A percentile compares a stretch with the other conserved stretches of the same genome.
These are phyloP conservation scores for Hanleya hanleyi DNA, from an alignment of 2,888 invertebrate genomes.

Conservation along the genomic window DNA sequence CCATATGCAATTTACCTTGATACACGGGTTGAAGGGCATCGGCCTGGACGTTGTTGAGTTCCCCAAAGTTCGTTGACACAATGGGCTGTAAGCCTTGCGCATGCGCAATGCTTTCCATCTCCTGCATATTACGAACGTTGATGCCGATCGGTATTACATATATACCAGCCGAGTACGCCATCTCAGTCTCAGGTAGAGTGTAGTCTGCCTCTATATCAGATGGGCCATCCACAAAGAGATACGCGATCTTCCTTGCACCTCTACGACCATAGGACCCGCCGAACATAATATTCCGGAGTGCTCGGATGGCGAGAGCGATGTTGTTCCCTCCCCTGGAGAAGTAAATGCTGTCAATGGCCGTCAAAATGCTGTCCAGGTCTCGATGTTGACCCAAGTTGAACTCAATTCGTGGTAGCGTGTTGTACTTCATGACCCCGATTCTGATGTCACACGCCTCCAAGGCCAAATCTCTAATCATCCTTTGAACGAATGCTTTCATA, in stretches of 20 bases:
- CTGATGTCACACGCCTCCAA: constrained; percentile 57
- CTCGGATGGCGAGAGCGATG: constrained; percentile 62
- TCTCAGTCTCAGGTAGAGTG: constrained; percentile 61
- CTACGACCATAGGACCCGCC: background rate
- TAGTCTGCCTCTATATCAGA: constrained; percentile 57
- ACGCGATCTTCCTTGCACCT: constrained; percentile 51
- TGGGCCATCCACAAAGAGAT: constrained; percentile 65
- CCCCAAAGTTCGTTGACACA: constrained; percentile 38
- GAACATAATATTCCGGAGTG: constrained; percentile 37
- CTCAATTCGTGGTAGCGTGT: constrained; percentile 63
- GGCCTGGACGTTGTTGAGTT: constrained; percentile 31
- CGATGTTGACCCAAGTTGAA: constrained; percentile 49
- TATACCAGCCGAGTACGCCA: constrained; percentile 60
- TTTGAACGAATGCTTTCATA: constrained; percentile 62
- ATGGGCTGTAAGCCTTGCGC: constrained; percentile 51
- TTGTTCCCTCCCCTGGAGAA: constrained; percentile 64
- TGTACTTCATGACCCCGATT: constrained; percentile 67
- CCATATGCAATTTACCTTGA: constrained; percentile 41
- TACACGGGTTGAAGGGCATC: constrained; percentile 35
- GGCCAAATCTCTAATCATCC: constrained; percentile 59
- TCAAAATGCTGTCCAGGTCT: constrained; percentile 51
- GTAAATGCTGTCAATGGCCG: constrained; percentile 49
- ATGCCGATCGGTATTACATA: constrained; percentile 63
- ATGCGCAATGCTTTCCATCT: constrained; percentile 58
- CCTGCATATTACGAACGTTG: constrained; percentile 50